Evolutionary conservation across 1,140 invertebrate species (phyloP).

Genomic region (Mactra quadrangularis): DNA sequence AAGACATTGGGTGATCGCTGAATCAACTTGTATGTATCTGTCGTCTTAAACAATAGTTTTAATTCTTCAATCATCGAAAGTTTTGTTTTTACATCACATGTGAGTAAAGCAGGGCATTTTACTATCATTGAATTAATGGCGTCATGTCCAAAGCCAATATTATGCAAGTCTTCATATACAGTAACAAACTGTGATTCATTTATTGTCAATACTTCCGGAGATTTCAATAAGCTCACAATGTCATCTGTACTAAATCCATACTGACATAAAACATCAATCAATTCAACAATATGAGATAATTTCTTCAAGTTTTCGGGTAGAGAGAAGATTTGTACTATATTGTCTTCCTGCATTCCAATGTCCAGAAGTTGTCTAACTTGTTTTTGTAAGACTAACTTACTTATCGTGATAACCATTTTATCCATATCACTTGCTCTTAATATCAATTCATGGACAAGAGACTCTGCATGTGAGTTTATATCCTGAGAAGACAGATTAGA

Average conservation of each 20-base stretch:
- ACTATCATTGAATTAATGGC: conserved; percentile 1
- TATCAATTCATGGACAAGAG: conserved; percentile 7
- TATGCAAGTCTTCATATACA: background rate
- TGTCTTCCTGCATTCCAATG: conserved; percentile 1
- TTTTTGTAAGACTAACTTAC: background rate
- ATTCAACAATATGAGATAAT: background rate
- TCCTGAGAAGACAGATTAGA: background rate
- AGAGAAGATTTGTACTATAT: background rate
- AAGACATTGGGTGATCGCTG: conserved; percentile 66
- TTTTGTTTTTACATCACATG: background rate
- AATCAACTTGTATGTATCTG: conserved; percentile 63
- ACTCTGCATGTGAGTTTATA: background rate
- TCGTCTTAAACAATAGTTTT: conserved; percentile 62
- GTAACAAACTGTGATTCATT: background rate
- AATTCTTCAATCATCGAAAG: conserved; percentile 50
- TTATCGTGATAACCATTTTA: conserved; percentile 18
- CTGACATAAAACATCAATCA: background rate
- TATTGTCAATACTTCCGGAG: conserved; percentile 6
- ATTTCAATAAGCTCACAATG: conserved; percentile 1
- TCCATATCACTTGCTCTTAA: conserved; percentile 19
- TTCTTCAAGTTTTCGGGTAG: conserved; percentile 25
- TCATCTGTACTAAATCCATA: conserved; percentile 20
- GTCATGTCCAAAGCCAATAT: conserved; percentile 18
- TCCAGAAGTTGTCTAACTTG: background rate
- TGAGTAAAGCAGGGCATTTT: conserved; percentile 4